These are phyloP conservation scores for Pardalotus punctatus DNA, from an alignment of 2,113 vertebrate genomes.

Conservation along the genomic window DNA sequence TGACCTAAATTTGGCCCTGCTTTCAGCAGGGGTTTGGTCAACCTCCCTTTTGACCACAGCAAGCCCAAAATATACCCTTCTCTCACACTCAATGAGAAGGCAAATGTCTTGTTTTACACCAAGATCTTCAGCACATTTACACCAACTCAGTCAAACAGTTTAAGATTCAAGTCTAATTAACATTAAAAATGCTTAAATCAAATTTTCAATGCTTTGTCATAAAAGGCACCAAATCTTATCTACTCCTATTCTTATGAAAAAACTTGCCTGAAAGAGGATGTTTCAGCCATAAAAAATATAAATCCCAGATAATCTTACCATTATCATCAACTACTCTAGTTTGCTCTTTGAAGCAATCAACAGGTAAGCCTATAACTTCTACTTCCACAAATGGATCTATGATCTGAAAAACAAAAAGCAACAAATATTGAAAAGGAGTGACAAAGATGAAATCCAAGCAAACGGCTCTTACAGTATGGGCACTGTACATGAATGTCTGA, in stretches of 20 bases:
- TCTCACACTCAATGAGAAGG: background rate
- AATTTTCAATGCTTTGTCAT: background rate
- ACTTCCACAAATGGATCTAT: conserved; percentile 99
- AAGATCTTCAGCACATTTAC: background rate
- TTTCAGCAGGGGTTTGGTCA: background rate
- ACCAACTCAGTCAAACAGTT: background rate
- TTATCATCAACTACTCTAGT: conserved; percentile 97
- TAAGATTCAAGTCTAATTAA: background rate
- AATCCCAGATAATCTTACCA: conserved; percentile 72
- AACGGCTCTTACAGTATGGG: background rate
- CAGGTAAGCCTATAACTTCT: conserved; percentile 91
- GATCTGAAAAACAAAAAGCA: conserved; percentile 79
- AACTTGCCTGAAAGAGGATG: background rate
- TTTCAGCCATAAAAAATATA: background rate
- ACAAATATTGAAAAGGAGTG: background rate
- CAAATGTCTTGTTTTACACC: background rate
- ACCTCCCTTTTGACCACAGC: background rate
- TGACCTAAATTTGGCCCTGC: background rate
- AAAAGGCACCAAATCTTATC: background rate
- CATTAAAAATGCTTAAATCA: background rate
- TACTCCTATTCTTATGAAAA: background rate
- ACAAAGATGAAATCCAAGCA: background rate
- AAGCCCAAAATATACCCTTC: background rate
- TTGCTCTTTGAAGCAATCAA: conserved; percentile 95
- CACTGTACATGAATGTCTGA: background rate